Percentiles rank a stretch among this genome's conserved stretches.
Evolutionary conservation across 1,140 invertebrate genomes (phyloP).

Genomic region (Oppia nitens): DNA sequence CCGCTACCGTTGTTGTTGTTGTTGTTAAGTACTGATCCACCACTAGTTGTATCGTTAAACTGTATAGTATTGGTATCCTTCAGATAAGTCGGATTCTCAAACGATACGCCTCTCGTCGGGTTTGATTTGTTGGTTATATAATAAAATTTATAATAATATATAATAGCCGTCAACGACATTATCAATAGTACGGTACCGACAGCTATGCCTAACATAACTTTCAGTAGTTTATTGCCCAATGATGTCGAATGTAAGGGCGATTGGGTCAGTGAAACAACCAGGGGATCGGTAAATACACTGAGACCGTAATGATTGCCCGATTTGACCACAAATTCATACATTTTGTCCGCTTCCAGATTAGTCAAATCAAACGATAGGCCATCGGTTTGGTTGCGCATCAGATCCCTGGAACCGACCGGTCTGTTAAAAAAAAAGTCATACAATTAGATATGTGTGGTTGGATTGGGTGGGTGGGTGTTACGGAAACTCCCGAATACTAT

Average conservation of each 20-base stretch:
- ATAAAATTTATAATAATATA: constrained; percentile 14
- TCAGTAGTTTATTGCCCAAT: constrained; percentile 42
- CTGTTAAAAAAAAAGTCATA: constrained; percentile 24
- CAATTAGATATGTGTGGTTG: constrained; percentile 47
- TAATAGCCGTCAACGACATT: constrained; percentile 12
- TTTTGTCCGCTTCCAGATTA: constrained; percentile 46
- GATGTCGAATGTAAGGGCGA: constrained; percentile 22
- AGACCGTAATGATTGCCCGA: constrained; percentile 60
- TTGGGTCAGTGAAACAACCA: constrained; percentile 39
- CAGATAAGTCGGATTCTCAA: constrained; percentile 66
- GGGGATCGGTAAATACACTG: constrained; percentile 49
- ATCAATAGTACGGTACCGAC: constrained; percentile 9
- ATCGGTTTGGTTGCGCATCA: constrained; percentile 41
- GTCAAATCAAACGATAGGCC: constrained; percentile 45
- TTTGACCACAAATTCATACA: constrained; percentile 63
- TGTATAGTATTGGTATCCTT: constrained; percentile 30
- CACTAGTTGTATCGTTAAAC: too few species aligned
- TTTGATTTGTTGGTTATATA: constrained; percentile 27
- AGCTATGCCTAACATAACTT: constrained; percentile 26
- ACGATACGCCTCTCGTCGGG: constrained; percentile 47
- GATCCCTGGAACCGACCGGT: constrained; percentile 26
- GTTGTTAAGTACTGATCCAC: too few species aligned
- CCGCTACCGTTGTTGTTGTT: too few species aligned
- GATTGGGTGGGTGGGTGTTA: constrained; percentile 52
- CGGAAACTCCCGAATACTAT: constrained; percentile 54